These are phyloP conservation scores for Promerops cafer DNA, from an alignment of 2,113 vertebrate species.

Conservation along the genomic window DNA sequence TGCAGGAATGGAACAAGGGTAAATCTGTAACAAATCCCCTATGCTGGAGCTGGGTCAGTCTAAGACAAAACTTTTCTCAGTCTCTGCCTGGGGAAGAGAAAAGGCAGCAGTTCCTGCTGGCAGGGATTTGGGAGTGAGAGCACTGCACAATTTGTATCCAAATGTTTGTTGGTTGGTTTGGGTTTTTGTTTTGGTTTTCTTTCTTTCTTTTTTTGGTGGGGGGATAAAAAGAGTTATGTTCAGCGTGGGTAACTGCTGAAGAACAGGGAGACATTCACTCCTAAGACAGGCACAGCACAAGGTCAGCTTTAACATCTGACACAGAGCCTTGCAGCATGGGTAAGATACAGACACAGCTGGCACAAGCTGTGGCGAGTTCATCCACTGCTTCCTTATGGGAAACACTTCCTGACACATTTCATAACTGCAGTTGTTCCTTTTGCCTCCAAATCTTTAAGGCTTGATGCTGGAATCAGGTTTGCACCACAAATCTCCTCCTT, in stretches of 20 bases:
- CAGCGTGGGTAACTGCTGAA: background rate
- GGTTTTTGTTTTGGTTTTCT: background rate
- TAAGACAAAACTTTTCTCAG: background rate
- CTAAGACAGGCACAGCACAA: background rate
- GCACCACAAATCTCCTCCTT: background rate
- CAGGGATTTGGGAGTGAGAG: background rate
- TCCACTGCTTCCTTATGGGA: background rate
- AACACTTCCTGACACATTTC: background rate
- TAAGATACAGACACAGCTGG: background rate
- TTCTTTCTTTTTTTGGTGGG: background rate
- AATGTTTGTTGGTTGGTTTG: background rate
- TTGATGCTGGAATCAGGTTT: background rate
- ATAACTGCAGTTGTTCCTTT: background rate
- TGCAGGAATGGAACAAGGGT: background rate
- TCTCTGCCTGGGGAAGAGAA: background rate
- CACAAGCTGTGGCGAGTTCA: background rate
- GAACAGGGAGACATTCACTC: background rate
- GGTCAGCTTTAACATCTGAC: background rate
- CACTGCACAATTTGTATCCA: background rate
- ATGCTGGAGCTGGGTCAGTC: rapidly evolving
- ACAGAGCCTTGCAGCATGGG: background rate
- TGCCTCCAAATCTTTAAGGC: background rate
- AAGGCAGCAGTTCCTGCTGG: background rate
- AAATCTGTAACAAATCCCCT: background rate
- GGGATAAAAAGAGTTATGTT: background rate